phyloP scores from a whole-genome alignment of 2,888 invertebrate species.

The Phymatocera aterrima region DNA sequence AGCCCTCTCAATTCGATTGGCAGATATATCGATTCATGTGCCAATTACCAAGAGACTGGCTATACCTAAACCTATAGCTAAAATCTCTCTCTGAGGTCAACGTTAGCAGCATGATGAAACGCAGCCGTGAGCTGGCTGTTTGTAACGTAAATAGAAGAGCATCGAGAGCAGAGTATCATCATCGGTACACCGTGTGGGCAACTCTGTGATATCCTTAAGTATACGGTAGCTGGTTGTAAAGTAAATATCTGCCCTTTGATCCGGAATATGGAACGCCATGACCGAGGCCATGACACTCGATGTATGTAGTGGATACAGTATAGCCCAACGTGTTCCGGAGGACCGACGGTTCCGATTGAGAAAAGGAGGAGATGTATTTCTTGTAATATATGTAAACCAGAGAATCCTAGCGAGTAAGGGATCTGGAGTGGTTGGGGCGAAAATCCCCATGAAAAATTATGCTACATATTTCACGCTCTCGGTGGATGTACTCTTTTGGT shows the following conservation, averaged over 20 bases:
- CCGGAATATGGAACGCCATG: neutral
- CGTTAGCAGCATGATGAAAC: too few species aligned
- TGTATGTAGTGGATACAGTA: neutral
- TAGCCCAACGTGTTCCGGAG: neutral
- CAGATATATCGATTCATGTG: too few species aligned
- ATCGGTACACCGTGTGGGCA: neutral
- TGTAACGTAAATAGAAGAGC: neutral
- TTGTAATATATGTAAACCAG: too few species aligned
- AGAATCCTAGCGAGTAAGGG: neutral
- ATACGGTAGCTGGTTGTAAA: neutral
- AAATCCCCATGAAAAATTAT: neutral
- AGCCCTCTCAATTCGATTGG: too few species aligned
- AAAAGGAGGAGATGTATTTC: too few species aligned
- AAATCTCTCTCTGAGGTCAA: too few species aligned
- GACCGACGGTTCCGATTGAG: neutral
- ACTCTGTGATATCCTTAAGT: neutral
- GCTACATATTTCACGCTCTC: neutral
- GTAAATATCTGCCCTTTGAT: neutral
- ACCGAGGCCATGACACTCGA: neutral
- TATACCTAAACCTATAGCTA: too few species aligned
- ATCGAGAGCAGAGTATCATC: too few species aligned
- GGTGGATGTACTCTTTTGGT: slow-evolving; percentile 2
- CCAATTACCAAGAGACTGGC: too few species aligned
- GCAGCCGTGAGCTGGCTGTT: too few species aligned
- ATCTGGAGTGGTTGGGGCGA: neutral